Conservation (phyloP, 2,888 invertebrate species). For the Limnephilus auricula region DNA sequence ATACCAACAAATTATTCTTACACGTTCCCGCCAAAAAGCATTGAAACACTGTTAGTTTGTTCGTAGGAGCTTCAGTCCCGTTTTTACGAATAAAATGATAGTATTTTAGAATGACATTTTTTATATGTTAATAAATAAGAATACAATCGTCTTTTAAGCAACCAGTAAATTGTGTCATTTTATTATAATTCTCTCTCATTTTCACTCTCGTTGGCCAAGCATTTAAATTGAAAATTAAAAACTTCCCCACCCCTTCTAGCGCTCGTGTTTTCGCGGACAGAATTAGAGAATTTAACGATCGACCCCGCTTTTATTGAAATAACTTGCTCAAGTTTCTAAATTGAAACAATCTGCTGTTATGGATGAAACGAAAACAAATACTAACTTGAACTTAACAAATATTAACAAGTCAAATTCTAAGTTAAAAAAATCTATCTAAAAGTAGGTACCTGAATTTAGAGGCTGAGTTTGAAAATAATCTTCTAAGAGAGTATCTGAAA, state of each 20-base stretch:
- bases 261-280: not conserved
- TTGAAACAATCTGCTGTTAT: not conserved
- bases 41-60: too few species aligned
- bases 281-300: not conserved
- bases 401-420: not conserved
- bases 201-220: not conserved
- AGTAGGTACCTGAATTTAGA: too few species aligned
- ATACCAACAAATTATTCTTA: too few species aligned
- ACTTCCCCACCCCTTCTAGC: not conserved
- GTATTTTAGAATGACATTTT: too few species aligned
- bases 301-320: not conserved
- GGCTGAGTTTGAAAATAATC: too few species aligned
- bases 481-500: too few species aligned
- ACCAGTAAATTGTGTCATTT: not conserved
- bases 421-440: too few species aligned
- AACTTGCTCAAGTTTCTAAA: not conserved
- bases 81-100: too few species aligned
- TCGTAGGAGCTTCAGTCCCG: too few species aligned
- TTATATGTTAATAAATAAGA: too few species aligned
- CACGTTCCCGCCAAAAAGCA: too few species aligned
- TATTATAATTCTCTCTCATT: not conserved
- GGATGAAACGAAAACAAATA: not conserved
- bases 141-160: not conserved
- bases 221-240: slow-evolving; percentile 40
- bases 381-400: too few species aligned